phyloP scores from a whole-genome alignment of 2,797 vertebrate species.

The Myotis daubentonii region DNA sequence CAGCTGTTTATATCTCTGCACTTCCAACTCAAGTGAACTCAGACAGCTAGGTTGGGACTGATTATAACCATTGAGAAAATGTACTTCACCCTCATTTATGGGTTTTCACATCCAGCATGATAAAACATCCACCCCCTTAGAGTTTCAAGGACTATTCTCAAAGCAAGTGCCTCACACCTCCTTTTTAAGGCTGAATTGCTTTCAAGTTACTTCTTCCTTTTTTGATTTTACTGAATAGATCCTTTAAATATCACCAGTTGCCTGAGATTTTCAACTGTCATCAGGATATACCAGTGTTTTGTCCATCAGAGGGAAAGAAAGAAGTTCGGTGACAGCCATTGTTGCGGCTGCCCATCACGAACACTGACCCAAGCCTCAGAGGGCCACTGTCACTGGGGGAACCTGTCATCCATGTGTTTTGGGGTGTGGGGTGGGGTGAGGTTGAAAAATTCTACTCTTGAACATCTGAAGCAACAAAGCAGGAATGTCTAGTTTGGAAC shows the following conservation, averaged over 20 bases:
- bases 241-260: neutral
- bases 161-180: neutral
- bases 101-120: neutral
- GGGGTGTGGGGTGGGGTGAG: neutral
- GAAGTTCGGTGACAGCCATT: neutral
- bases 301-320: neutral
- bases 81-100: neutral
- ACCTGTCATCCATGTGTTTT: neutral
- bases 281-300: neutral
- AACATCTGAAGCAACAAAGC: neutral
- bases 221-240: slow-evolving; percentile 39
- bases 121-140: neutral
- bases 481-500: slow-evolving; percentile 44
- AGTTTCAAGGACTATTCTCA: neutral
- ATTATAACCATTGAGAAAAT: neutral
- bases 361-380: neutral
- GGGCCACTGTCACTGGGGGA: neutral
- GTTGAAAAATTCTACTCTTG: neutral
- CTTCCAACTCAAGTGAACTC: neutral
- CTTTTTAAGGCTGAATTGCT: neutral
- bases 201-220: slow-evolving; percentile 6
- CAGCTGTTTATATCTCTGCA: neutral
- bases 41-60: neutral
- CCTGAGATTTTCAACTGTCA: neutral
- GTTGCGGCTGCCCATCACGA: neutral